These are phyloP conservation scores for Conus canariensis DNA, from an alignment of 2,888 invertebrate genomes.

Conservation along the genomic window DNA sequence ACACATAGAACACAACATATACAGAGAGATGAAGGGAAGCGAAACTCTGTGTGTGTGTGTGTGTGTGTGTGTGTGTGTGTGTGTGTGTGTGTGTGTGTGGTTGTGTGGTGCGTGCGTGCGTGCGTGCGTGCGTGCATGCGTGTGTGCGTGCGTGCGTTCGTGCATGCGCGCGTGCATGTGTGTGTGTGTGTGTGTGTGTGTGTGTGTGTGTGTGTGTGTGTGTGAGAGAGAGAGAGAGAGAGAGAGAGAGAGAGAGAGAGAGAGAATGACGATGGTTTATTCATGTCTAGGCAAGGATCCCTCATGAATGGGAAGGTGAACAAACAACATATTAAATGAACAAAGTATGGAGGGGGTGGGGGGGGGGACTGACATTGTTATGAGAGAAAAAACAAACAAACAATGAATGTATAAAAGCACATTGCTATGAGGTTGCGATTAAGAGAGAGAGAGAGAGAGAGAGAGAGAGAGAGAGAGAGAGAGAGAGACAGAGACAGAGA, in stretches of 20 bases:
- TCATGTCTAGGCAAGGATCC: no score
- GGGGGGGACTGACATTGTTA: no score
- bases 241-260: neutral
- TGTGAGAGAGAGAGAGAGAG: slow-evolving; percentile 16
- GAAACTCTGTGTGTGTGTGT: neutral
- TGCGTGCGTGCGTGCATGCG: slow-evolving; percentile 12
- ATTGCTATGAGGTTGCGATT: no score
- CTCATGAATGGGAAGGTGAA: no score
- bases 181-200: slow-evolving; percentile 14
- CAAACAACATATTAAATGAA: no score
- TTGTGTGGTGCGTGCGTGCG: neutral
- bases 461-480: neutral
- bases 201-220: slow-evolving; percentile 7
- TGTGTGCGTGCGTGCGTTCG: neutral
- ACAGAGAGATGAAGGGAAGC: neutral
- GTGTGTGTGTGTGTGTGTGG: no score
- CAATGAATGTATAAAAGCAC: no score
- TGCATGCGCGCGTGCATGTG: slow-evolving; percentile 3
- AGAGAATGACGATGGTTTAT: no score
- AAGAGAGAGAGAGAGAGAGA: slow-evolving; percentile 14
- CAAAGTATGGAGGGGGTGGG: no score
- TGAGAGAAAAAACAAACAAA: no score
- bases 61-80: no score
- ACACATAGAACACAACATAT: no score
- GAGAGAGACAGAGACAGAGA: neutral